phyloP scores from a whole-genome alignment of 2,888 invertebrate genomes.

The Dromius quadrimaculatus region DNA sequence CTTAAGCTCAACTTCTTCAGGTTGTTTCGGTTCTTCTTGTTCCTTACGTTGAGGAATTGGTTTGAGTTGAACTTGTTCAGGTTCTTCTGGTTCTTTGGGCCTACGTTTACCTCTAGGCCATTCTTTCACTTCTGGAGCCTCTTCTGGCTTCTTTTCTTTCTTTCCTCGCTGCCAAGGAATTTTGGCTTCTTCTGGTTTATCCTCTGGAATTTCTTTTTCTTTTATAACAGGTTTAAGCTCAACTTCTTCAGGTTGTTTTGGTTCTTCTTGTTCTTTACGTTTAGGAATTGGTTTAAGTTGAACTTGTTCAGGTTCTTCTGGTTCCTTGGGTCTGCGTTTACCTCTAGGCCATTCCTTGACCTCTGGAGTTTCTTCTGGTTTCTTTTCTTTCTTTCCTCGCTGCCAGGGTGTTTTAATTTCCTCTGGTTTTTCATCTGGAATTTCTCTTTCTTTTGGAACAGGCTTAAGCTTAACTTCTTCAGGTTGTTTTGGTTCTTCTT shows the following conservation, averaged over 20 bases:
- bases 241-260: conserved; percentile 53
- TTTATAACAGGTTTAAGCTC: conserved; percentile 53
- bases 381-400: conserved; percentile 58
- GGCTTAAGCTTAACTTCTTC: conserved; percentile 63
- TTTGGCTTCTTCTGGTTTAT: conserved; percentile 64
- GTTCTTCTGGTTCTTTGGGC: conserved; percentile 59
- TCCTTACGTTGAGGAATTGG: conserved; percentile 55
- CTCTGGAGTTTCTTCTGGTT: conserved; percentile 60
- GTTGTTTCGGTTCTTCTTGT: conserved; percentile 62
- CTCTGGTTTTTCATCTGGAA: conserved; percentile 57
- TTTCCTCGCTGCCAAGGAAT: conserved; percentile 58
- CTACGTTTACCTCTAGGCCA: conserved; percentile 60
- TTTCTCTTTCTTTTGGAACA: conserved; percentile 49
- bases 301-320: conserved; percentile 63
- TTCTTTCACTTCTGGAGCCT: conserved; percentile 62
- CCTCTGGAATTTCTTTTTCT: conserved; percentile 42
- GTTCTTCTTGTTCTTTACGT: conserved; percentile 54
- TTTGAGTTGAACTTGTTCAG: conserved; percentile 57
- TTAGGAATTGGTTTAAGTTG: conserved; percentile 61
- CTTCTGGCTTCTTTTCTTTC: conserved; percentile 62
- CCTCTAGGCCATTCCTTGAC: conserved; percentile 64
- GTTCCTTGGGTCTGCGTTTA: conserved; percentile 62
- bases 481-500: conserved; percentile 63
- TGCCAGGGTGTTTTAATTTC: conserved; percentile 54
- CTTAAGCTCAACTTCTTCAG: conserved; percentile 69